Conservation (phyloP, 2,888 invertebrate genomes). For the Cerastis rubricosa region DNA sequence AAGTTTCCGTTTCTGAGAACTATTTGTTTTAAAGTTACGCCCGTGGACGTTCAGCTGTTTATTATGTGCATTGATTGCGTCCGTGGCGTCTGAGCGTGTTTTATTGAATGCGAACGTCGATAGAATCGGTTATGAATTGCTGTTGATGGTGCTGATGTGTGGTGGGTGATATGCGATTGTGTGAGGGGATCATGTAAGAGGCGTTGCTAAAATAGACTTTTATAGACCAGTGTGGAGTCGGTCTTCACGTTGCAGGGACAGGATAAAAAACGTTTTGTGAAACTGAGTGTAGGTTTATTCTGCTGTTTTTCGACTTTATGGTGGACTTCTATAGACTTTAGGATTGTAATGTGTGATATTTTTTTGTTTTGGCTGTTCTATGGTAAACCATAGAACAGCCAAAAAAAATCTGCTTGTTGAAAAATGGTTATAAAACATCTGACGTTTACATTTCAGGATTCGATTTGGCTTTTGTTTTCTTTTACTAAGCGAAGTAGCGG, state of each 20-base stretch:
- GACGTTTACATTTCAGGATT: not conserved
- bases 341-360: not conserved
- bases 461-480: not conserved
- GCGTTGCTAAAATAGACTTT: slow-evolving; percentile 34
- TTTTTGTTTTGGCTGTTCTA: not conserved
- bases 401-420: not conserved
- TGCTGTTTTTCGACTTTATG: not conserved
- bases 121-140: slow-evolving; percentile 66
- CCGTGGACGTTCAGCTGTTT: slow-evolving; percentile 76
- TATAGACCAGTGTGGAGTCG: slow-evolving; percentile 14
- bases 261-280: not conserved
- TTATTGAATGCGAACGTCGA: slow-evolving; percentile 74
- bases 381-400: too few species aligned
- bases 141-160: slow-evolving; percentile 39
- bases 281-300: not conserved
- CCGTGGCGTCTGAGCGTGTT: slow-evolving; percentile 78
- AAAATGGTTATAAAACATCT: not conserved
- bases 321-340: not conserved
- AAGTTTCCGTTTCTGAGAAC: slow-evolving; percentile 87
- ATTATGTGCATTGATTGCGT: slow-evolving; percentile 84
- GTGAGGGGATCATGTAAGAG: slow-evolving; percentile 11
- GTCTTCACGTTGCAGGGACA: not conserved
- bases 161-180: slow-evolving; percentile 24
- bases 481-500: not conserved
- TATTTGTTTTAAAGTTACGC: slow-evolving; percentile 88